Evolutionary conservation across 1,140 invertebrate species (phyloP).

Genomic region (Drosophila arawakana): DNA sequence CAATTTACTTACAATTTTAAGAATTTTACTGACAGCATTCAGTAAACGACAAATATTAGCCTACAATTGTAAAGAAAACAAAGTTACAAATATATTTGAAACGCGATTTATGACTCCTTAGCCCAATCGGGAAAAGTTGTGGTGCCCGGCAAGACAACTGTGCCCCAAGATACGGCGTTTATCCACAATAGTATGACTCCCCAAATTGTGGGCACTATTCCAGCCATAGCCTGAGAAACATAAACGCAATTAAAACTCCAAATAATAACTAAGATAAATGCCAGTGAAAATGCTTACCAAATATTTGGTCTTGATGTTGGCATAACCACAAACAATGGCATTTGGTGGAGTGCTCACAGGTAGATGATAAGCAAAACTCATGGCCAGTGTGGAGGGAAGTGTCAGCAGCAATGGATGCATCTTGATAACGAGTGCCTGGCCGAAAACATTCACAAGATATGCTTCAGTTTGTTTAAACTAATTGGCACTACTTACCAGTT

Average conservation of each 20-base stretch:
- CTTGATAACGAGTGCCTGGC: slow-evolving; percentile 85
- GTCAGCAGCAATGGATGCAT: slow-evolving; percentile 94
- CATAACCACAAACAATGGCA: slow-evolving; percentile 94
- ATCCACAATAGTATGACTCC: slow-evolving; percentile 39
- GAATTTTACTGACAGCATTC: no score
- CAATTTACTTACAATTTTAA: no score
- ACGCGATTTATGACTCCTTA: neutral
- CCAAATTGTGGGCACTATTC: slow-evolving; percentile 88
- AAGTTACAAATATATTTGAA: neutral
- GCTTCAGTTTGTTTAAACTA: neutral
- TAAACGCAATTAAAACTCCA: neutral
- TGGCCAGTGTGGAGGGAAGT: slow-evolving; percentile 91
- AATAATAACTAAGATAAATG: neutral
- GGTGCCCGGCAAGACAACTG: slow-evolving; percentile 42
- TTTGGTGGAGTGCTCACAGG: slow-evolving; percentile 94
- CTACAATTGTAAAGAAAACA: no score
- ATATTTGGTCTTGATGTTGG: slow-evolving; percentile 79
- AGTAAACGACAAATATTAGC: no score
- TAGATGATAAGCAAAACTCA: slow-evolving; percentile 89
- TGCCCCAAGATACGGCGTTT: slow-evolving; percentile 28
- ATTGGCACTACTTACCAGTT: slow-evolving; percentile 86
- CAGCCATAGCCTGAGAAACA: slow-evolving; percentile 85
- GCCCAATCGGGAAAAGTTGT: slow-evolving; percentile 47
- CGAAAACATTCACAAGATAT: slow-evolving; percentile 49
- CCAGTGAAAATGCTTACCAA: slow-evolving; percentile 26